A percentile compares a stretch with the other conserved stretches of the same genome.
phyloP scores from a whole-genome alignment of 2,797 vertebrate species.

The Acridotheres tristis region DNA sequence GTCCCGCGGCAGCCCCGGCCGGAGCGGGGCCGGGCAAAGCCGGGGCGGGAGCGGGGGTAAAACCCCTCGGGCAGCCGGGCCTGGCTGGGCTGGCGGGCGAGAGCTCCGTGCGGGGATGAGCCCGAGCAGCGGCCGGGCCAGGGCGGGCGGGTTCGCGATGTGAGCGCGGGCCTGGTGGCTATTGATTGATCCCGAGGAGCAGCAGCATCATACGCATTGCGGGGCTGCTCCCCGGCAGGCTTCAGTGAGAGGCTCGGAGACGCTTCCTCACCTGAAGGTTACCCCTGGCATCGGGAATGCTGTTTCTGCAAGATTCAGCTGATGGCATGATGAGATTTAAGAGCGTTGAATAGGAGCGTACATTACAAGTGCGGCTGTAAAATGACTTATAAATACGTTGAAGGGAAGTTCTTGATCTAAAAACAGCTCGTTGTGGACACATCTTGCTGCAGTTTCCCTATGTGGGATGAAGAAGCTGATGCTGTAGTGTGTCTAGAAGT shows the following conservation, averaged over 20 bases:
- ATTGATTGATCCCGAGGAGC: slow-evolving; percentile 49
- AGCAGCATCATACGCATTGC: slow-evolving; percentile 76
- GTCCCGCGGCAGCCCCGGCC: not conserved
- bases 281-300: not conserved
- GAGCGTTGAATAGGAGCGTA: not conserved
- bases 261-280: slow-evolving; percentile 47
- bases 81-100: not conserved
- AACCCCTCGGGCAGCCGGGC: not conserved
- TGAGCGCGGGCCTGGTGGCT: not conserved
- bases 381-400: not conserved
- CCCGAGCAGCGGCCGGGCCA: not conserved
- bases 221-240: slow-evolving; percentile 56
- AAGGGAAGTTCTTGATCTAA: not conserved
- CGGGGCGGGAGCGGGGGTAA: not conserved
- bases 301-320: not conserved
- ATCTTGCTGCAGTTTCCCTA: not conserved
- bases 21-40: not conserved
- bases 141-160: not conserved
- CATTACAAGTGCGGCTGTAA: not conserved
- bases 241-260: not conserved
- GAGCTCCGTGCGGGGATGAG: not conserved
- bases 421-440: not conserved
- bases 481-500: not conserved
- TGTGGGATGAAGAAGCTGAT: not conserved
- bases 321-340: not conserved